A percentile compares a stretch with the other conserved stretches of the same genome.
phyloP scores from a whole-genome alignment of 2,113 vertebrate genomes.

The Sapayoa aenigma region DNA sequence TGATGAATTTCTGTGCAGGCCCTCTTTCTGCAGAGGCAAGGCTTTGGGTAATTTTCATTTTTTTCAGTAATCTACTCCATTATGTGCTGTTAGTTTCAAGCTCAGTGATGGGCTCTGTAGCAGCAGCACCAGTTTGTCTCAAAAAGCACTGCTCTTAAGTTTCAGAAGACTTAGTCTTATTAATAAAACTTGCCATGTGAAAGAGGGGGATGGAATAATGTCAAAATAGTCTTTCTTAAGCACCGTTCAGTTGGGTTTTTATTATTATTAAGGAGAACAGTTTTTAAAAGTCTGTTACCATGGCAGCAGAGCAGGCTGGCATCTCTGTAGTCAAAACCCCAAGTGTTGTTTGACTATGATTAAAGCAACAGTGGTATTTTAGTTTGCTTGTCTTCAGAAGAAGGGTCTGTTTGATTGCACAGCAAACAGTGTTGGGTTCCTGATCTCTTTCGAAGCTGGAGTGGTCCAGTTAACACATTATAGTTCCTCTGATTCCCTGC shows the following conservation, averaged over 20 bases:
- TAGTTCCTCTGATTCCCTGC: neutral
- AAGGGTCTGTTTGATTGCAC: neutral
- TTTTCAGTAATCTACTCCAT: neutral
- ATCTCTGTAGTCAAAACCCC: conserved; percentile 55
- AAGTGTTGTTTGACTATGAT: conserved; percentile 54
- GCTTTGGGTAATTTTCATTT: neutral
- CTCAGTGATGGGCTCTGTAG: neutral
- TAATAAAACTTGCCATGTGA: conserved; percentile 35
- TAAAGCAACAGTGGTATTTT: conserved; percentile 5
- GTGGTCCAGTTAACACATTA: neutral
- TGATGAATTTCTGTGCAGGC: neutral
- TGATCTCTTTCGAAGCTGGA: neutral
- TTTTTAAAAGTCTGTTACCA: conserved; percentile 67
- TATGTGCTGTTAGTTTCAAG: neutral
- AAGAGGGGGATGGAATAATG: conserved; percentile 56
- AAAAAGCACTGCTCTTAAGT: neutral
- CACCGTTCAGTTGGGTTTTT: neutral
- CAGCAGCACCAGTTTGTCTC: neutral
- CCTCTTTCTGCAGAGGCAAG: neutral
- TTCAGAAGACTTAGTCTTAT: conserved; percentile 18
- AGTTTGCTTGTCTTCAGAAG: neutral
- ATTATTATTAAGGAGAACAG: conserved; percentile 56
- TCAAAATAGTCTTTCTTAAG: conserved; percentile 58
- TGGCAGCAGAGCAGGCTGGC: conserved; percentile 64
- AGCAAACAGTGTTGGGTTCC: neutral